Conservation (phyloP, 1,140 invertebrate genomes). For the Macrobrachium nipponense region DNA sequence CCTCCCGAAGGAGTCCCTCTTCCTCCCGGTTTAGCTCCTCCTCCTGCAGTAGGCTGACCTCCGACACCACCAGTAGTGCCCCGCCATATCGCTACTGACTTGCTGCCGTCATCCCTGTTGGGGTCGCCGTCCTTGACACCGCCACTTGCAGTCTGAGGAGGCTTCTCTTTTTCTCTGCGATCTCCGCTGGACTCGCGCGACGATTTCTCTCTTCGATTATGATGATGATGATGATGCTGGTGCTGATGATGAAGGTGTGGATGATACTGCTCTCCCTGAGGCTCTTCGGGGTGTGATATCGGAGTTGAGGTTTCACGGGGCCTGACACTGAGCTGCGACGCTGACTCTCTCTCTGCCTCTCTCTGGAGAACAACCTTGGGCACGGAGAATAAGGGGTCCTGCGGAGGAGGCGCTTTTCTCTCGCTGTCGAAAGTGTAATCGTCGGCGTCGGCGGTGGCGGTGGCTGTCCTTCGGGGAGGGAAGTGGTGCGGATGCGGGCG, state of each 20-base stretch:
- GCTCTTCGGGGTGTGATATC: no score
- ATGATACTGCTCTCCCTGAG: no score
- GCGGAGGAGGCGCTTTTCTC: no score
- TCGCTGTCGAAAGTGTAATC: no score
- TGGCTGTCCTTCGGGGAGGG: background rate
- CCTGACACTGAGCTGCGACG: no score
- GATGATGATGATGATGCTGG: no score
- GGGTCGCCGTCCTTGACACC: background rate
- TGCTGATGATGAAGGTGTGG: no score
- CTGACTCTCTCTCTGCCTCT: background rate
- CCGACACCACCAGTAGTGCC: constrained; percentile 5
- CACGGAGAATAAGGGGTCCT: no score
- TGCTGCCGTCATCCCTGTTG: background rate
- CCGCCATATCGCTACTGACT: constrained; percentile 1
- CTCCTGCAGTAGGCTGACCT: background rate
- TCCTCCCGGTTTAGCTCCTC: background rate
- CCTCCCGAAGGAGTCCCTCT: constrained; percentile 8
- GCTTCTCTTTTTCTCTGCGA: background rate
- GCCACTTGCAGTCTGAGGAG: background rate
- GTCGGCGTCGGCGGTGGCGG: no score
- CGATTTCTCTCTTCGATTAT: background rate
- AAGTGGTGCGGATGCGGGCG: background rate
- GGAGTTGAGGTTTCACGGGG: no score
- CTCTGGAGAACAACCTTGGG: no score
- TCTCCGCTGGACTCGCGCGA: background rate